Conservation (phyloP, 2,113 vertebrate species). For the Geococcyx californianus region DNA sequence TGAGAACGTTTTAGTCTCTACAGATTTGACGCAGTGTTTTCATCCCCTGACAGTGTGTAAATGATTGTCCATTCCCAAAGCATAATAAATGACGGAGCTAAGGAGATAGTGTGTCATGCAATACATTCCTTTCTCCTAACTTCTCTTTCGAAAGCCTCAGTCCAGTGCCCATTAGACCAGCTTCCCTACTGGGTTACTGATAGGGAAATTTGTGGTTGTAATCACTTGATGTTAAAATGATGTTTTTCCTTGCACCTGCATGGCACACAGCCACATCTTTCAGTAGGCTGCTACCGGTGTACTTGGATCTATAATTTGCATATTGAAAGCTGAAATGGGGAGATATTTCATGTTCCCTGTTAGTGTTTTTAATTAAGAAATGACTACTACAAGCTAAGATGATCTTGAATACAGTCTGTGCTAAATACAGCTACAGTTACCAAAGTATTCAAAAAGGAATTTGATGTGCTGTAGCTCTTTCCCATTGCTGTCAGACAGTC, state of each 20-base stretch:
- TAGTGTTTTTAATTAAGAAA: conserved; percentile 8
- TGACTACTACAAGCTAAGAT: not conserved
- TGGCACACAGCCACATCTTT: not conserved
- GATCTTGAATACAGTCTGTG: not conserved
- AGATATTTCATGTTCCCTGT: not conserved
- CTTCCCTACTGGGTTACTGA: not conserved
- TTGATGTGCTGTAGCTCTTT: too few species aligned
- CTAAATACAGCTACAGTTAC: not conserved
- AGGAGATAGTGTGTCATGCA: too few species aligned
- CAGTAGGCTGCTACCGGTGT: not conserved
- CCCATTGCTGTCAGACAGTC: not conserved
- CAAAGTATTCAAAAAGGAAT: too few species aligned
- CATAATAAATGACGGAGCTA: not conserved
- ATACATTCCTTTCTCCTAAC: not conserved
- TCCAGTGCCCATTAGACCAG: not conserved
- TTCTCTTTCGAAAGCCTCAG: not conserved
- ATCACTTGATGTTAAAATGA: not conserved
- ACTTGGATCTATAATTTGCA: not conserved
- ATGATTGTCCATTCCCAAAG: not conserved
- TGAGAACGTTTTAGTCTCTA: not conserved
- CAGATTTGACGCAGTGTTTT: not conserved
- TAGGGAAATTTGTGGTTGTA: not conserved
- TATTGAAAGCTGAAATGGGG: not conserved
- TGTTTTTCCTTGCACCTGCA: not conserved
- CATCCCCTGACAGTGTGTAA: not conserved